Conservation (phyloP, 2,797 vertebrate species). For the Ispidina picta region DNA sequence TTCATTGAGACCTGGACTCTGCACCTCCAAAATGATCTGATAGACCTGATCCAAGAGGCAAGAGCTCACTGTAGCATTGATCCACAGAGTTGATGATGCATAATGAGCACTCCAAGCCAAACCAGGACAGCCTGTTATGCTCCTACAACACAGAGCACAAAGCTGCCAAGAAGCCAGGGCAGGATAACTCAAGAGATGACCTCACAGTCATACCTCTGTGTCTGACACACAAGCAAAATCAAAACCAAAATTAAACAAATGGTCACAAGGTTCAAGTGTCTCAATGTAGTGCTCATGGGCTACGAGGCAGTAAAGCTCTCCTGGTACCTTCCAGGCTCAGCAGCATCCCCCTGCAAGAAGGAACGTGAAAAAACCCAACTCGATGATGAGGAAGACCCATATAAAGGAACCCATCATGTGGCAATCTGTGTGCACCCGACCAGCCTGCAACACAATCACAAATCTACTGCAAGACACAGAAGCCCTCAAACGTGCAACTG, state of each 20-base stretch:
- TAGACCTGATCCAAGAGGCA: background rate
- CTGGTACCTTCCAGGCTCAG: background rate
- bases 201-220: fast-evolving
- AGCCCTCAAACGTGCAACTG: background rate
- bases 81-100: background rate
- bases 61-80: background rate
- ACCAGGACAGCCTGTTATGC: background rate
- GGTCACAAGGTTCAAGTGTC: background rate
- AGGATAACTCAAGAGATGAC: background rate
- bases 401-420: constrained; percentile 17
- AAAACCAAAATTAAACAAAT: background rate
- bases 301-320: background rate
- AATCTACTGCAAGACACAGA: constrained; percentile 49
- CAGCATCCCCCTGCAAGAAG: background rate
- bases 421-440: constrained; percentile 30
- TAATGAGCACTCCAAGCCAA: background rate
- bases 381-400: background rate
- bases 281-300: background rate
- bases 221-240: background rate
- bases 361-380: background rate
- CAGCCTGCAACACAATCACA: constrained; percentile 58
- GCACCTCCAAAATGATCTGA: background rate
- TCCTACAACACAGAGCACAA: fast-evolving
- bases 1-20: background rate
- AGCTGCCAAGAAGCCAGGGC: background rate